These are phyloP conservation scores for Malaclemys terrapin DNA, from an alignment of 2,113 vertebrate species.

Conservation along the genomic window DNA sequence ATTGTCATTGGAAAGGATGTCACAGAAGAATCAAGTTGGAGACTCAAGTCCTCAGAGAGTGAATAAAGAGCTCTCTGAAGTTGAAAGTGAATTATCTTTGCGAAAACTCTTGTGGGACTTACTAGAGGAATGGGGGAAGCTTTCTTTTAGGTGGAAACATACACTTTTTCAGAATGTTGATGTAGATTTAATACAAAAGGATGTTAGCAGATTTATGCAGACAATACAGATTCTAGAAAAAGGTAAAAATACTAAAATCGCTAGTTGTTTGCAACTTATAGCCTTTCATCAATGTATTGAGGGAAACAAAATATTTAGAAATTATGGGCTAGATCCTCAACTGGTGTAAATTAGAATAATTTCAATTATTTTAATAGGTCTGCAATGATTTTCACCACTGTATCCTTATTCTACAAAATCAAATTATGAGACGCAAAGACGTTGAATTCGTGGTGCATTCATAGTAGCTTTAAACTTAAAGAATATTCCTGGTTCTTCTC, in stretches of 20 bases:
- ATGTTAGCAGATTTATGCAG: slow-evolving; percentile 71
- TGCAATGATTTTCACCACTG: neutral
- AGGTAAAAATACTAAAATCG: slow-evolving; percentile 54
- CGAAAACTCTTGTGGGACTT: slow-evolving; percentile 75
- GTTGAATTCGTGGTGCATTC: neutral
- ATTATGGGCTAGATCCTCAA: neutral
- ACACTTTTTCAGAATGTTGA: slow-evolving; percentile 67
- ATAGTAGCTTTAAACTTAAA: neutral
- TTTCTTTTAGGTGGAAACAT: slow-evolving; percentile 62
- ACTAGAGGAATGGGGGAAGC: slow-evolving; percentile 66
- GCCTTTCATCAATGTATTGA: neutral
- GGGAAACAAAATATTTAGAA: neutral
- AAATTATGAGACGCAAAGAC: neutral
- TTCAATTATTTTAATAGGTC: neutral
- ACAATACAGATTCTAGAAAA: slow-evolving; percentile 74
- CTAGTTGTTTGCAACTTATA: neutral
- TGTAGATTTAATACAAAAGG: slow-evolving; percentile 66
- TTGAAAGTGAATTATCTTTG: slow-evolving; percentile 71
- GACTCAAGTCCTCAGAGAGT: slow-evolving; percentile 23
- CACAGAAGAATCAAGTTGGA: slow-evolving; percentile 2
- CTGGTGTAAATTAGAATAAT: neutral
- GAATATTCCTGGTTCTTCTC: neutral
- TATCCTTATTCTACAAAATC: neutral
- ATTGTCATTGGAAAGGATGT: slow-evolving; percentile 10
- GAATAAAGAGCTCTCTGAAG: slow-evolving; percentile 67